phyloP scores from a whole-genome alignment of 1,140 invertebrate genomes.

The Coenobita brevimanus region DNA sequence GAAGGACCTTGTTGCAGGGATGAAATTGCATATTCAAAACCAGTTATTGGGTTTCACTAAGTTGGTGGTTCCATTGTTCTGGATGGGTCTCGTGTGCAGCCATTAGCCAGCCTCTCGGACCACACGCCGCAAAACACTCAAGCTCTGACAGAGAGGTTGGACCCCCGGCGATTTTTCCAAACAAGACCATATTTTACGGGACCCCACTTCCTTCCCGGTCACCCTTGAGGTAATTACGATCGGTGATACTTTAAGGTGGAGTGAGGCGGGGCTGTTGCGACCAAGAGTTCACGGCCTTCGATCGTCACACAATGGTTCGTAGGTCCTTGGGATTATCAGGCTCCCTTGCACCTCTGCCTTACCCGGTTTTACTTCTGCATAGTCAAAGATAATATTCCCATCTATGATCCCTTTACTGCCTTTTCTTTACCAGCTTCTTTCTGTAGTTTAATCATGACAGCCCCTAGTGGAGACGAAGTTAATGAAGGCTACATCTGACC shows the following conservation, averaged over 20 bases:
- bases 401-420: too few species aligned
- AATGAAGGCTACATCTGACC: too few species aligned
- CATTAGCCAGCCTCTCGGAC: conserved; percentile 7
- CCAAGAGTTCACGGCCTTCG: too few species aligned
- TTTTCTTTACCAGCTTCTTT: too few species aligned
- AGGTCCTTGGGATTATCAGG: too few species aligned
- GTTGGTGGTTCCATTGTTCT: conserved; percentile 48
- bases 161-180: conserved; percentile 10
- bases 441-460: too few species aligned
- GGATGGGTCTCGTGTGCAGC: conserved; percentile 20
- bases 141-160: too few species aligned
- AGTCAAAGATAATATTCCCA: too few species aligned
- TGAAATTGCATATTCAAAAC: conserved; percentile 45
- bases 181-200: conserved; percentile 35
- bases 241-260: conserved; percentile 35
- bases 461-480: too few species aligned
- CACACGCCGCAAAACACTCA: neutral
- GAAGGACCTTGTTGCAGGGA: conserved; percentile 24
- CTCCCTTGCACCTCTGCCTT: too few species aligned
- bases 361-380: too few species aligned
- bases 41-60: conserved; percentile 43
- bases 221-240: conserved; percentile 32
- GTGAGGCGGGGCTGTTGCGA: neutral
- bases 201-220: conserved; percentile 14
- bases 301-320: too few species aligned